Percentiles rank a stretch among this genome's conserved stretches.
phyloP scores from a whole-genome alignment of 1,140 invertebrate species.

The Hylaeus volcanicus region DNA sequence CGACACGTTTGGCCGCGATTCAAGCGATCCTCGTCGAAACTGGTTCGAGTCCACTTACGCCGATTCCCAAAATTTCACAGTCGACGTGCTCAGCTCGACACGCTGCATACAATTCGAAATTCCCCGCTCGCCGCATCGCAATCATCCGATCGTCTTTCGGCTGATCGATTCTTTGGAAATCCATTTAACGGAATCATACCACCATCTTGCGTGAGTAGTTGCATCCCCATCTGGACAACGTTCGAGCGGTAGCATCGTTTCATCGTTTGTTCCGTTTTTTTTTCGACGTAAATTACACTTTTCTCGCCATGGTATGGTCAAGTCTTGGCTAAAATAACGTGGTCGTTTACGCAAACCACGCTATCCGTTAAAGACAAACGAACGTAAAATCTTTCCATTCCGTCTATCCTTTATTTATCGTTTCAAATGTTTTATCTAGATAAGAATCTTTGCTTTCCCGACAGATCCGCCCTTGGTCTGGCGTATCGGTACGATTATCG shows the following conservation, averaged over 20 bases:
- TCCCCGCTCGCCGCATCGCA: constrained; percentile 4
- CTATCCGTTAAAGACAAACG: no score
- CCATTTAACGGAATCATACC: constrained; percentile 15
- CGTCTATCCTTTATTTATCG: no score
- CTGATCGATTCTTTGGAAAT: constrained; percentile 19
- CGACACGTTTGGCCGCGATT: constrained; percentile 9
- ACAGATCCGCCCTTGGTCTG: no score
- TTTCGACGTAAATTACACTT: no score
- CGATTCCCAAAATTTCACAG: constrained; percentile 17
- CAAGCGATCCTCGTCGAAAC: neutral
- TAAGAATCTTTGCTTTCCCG: no score
- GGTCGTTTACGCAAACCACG: no score
- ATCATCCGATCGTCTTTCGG: constrained; percentile 48
- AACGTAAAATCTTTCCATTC: no score
- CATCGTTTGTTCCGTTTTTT: neutral
- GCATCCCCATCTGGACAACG: constrained; percentile 28
- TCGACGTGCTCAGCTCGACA: neutral
- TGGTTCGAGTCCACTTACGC: constrained; percentile 20
- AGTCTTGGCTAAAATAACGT: no score
- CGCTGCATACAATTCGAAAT: neutral
- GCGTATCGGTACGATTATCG: no score
- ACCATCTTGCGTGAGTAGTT: no score
- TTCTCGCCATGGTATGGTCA: no score
- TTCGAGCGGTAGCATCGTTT: constrained; percentile 37
- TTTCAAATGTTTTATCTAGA: no score